Base-by-base conservation (phyloP, 2,888 invertebrate genomes). In the Parnassius smintheus region DNA sequence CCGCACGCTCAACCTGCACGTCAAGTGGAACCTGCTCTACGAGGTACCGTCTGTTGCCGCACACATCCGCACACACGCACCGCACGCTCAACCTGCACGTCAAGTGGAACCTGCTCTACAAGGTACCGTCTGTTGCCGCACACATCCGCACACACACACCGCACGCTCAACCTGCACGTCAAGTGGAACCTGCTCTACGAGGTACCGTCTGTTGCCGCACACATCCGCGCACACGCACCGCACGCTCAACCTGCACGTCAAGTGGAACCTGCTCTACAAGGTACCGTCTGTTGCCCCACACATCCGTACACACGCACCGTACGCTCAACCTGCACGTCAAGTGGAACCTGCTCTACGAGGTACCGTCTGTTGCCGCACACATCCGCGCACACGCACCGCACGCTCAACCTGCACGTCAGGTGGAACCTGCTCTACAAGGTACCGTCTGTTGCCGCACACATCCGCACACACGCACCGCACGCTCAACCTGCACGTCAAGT, bases 131-230 rank as follows among this genome's bases (percentile, higher is more conserved):
- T 9, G 7, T 9, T 42, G 42, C 44, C 42, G 42, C 42, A 42
- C n/a, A n/a, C n/a, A n/a, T n/a, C n/a, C n/a, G n/a, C n/a, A n/a
- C 8, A 7, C 7, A 64, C 56, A 0, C 83, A 81, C 69, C 94
- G 94, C 74, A 92, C 86, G 52, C 91, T 95, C 51, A 92, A 93
- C 25, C 91, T 97, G 85, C 95, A 96, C 79, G 96, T 97, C 51
- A 96, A 96, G 76, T 97, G 97, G 65, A 94, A 94, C 76, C 18
- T n/a, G n/a, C n/a, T n/a, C n/a, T n/a, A n/a, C n/a, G n/a, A n/a
- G n/a, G n/a, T n/a, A n/a, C n/a, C n/a, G n/a, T n/a, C n/a, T n/a
- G n/a, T n/a, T n/a, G 78, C 88, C 0, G 70, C 71, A 0, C 70
- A 80, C 0, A 68, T 93, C 12, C 83, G 88, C 50, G 45, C 74